Evolutionary conservation across 1,140 invertebrate genomes (phyloP).

Genomic region (Tetragnatha versicolor): DNA sequence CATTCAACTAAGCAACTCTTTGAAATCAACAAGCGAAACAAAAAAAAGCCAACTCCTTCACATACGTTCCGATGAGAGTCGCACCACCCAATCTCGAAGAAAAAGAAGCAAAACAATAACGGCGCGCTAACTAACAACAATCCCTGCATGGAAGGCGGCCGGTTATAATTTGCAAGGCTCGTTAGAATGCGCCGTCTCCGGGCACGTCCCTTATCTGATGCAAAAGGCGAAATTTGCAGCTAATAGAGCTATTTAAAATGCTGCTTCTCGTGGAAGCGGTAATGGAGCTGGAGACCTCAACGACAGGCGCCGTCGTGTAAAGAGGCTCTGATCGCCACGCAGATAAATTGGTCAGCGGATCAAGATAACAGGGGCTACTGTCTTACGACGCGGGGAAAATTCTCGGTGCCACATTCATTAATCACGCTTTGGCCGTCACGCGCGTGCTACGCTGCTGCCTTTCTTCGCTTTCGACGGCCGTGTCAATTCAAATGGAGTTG

Average conservation of each 20-base stretch:
- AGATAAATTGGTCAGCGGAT: slow-evolving; percentile 28
- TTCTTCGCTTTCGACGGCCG: too few relatives aligned
- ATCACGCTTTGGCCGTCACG: too few relatives aligned
- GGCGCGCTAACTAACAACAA: not conserved
- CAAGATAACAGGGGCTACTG: slow-evolving; percentile 41
- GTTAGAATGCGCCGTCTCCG: slow-evolving; percentile 21
- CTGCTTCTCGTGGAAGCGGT: slow-evolving; percentile 14
- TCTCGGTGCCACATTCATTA: not conserved
- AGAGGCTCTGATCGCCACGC: slow-evolving; percentile 12
- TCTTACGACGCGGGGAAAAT: slow-evolving; percentile 27
- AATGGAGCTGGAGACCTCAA: slow-evolving; percentile 12
- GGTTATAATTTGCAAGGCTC: slow-evolving; percentile 14
- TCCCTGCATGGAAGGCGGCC: not conserved
- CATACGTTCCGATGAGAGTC: too few relatives aligned
- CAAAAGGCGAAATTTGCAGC: slow-evolving; percentile 30
- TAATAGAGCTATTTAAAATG: slow-evolving; percentile 47
- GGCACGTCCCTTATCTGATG: slow-evolving; percentile 32
- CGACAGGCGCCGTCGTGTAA: slow-evolving; percentile 27
- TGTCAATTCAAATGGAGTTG: too few relatives aligned
- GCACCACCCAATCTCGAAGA: too few relatives aligned
- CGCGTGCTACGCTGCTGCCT: too few relatives aligned
- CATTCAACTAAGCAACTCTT: not conserved
- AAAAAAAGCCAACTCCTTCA: too few relatives aligned
- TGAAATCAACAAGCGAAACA: too few relatives aligned
- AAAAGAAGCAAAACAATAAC: not conserved